phyloP scores from a whole-genome alignment of 2,113 vertebrate species.

The Ailurus styani region DNA sequence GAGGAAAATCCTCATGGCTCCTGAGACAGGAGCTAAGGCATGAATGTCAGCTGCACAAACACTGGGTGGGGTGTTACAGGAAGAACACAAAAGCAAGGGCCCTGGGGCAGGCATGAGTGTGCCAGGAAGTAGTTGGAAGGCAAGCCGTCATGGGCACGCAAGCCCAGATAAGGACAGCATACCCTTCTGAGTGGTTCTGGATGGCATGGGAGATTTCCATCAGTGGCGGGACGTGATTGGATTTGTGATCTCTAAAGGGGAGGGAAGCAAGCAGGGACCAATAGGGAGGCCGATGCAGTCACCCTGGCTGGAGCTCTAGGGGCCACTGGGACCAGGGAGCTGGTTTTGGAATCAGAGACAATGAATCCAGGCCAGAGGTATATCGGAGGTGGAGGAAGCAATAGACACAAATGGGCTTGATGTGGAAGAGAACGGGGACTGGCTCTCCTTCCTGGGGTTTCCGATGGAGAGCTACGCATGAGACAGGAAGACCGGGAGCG shows the following conservation, averaged over 20 bases:
- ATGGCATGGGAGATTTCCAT: background rate
- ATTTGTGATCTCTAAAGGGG: background rate
- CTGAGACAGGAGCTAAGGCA: background rate
- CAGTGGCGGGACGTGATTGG: no score
- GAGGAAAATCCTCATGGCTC: background rate
- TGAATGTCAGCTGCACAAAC: background rate
- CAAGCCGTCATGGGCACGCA: background rate
- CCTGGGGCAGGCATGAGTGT: background rate
- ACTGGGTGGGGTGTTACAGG: background rate
- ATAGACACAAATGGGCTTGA: rapidly evolving
- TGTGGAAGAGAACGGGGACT: background rate
- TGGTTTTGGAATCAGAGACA: background rate
- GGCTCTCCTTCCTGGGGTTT: rapidly evolving
- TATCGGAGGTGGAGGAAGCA: background rate
- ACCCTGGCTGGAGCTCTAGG: background rate
- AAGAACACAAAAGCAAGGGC: background rate
- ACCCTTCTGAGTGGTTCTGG: background rate
- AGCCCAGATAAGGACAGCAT: no score
- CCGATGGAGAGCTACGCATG: background rate
- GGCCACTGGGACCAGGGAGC: background rate
- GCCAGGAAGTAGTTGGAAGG: background rate
- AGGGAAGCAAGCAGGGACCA: background rate
- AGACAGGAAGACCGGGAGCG: background rate
- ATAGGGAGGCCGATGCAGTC: background rate
- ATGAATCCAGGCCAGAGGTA: background rate